These are phyloP conservation scores for Heliconius ismenius DNA, from an alignment of 2,888 invertebrate genomes.

Conservation along the genomic window DNA sequence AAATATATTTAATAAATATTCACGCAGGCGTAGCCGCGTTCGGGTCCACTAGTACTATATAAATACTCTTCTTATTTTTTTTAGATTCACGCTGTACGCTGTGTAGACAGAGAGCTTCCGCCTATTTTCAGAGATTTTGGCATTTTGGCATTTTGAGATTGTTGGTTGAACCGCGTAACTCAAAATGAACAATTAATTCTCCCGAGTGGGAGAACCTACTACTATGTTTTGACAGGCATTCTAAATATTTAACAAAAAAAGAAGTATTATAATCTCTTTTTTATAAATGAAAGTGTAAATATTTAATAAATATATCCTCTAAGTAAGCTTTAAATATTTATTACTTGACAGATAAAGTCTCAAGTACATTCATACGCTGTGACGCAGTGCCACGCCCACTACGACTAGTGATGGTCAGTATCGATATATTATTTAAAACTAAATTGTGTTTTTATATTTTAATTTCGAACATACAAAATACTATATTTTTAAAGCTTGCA, in stretches of 20 bases:
- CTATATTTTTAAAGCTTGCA: too few relatives aligned
- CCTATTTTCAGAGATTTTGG: too few relatives aligned
- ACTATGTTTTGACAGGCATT: neutral
- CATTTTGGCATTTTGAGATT: too few relatives aligned
- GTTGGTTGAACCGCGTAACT: neutral
- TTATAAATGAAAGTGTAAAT: neutral
- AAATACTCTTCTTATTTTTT: too few relatives aligned
- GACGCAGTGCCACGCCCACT: slow-evolving; percentile 41
- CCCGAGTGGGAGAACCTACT: too few relatives aligned
- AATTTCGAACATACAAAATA: too few relatives aligned
- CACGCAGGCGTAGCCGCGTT: too few relatives aligned
- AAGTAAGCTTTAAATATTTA: slow-evolving; percentile 11
- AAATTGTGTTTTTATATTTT: neutral
- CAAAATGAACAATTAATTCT: neutral
- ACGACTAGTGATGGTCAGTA: slow-evolving; percentile 26
- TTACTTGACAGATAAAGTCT: slow-evolving; percentile 35
- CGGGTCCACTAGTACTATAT: too few relatives aligned
- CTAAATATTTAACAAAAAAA: neutral
- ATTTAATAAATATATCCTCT: neutral
- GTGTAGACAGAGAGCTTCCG: neutral
- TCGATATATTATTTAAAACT: slow-evolving; percentile 22
- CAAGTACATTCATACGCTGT: slow-evolving; percentile 31
- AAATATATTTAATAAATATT: too few relatives aligned
- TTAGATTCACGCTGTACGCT: neutral
- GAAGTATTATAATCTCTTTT: neutral